Conservation (phyloP, 2,888 invertebrate genomes). For the Cephus pygmeus region DNA sequence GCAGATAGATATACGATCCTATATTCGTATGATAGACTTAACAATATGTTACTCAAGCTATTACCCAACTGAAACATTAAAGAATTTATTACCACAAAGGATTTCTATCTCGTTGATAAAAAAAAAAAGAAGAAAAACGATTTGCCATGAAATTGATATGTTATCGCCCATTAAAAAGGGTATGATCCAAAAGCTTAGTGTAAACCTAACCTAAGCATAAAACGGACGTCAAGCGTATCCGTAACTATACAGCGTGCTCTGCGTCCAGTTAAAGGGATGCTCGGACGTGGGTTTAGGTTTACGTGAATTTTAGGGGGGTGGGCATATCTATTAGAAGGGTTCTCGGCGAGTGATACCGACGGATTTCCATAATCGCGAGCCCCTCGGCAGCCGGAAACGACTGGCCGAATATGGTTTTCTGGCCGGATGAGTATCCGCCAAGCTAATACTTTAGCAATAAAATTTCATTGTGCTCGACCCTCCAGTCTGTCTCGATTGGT, state of each 20-base stretch:
- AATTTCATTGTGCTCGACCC: conserved; percentile 37
- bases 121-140: background rate
- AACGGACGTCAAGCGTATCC: background rate
- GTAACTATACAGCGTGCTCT: background rate
- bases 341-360: conserved; percentile 13
- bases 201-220: conserved; percentile 40
- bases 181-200: conserved; percentile 47
- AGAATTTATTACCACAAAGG: background rate
- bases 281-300: conserved; percentile 11
- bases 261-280: background rate
- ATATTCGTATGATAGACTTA: background rate
- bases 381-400: background rate
- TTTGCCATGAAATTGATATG: conserved; percentile 56
- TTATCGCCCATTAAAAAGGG: conserved; percentile 55
- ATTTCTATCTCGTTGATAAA: no score
- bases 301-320: conserved; percentile 34
- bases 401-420: conserved; percentile 7
- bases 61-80: background rate
- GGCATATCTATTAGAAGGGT: conserved; percentile 33
- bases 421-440: conserved; percentile 11
- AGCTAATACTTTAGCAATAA: conserved; percentile 36
- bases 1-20: background rate
- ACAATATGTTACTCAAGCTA: background rate
- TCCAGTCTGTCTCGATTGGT: conserved; percentile 23
- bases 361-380: conserved; percentile 28